These are phyloP conservation scores for Eumerus sabulonum DNA, from an alignment of 2,888 invertebrate genomes.

Conservation along the genomic window DNA sequence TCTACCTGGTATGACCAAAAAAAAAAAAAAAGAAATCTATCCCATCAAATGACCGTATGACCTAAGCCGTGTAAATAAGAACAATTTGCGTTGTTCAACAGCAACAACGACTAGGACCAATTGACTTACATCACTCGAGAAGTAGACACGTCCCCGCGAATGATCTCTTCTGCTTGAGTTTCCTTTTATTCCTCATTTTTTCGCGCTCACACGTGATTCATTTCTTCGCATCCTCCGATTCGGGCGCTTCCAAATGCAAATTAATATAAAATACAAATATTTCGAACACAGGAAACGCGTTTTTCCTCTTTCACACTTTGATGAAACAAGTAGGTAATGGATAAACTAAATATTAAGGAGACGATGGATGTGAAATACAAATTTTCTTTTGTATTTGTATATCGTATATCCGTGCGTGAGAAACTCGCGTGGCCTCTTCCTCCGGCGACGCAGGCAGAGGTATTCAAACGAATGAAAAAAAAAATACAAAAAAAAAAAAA, in stretches of 20 bases:
- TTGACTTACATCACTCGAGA: slow-evolving; percentile 59
- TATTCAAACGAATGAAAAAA: slow-evolving; percentile 31
- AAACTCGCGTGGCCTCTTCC: too few species aligned
- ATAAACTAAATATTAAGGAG: slow-evolving; percentile 29
- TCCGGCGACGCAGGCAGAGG: too few species aligned
- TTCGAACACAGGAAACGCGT: slow-evolving; percentile 32
- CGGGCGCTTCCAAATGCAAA: too few species aligned
- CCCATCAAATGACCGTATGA: too few species aligned
- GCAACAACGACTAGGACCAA: too few species aligned
- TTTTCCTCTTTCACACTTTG: slow-evolving; percentile 11
- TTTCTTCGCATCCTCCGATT: background rate
- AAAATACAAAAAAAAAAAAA: slow-evolving; percentile 35
- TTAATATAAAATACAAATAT: background rate
- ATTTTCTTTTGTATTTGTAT: slow-evolving; percentile 11
- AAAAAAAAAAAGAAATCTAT: background rate
- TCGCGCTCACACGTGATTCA: slow-evolving; percentile 54
- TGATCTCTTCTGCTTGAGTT: slow-evolving; percentile 54
- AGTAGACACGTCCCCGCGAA: slow-evolving; percentile 37
- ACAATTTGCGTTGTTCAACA: background rate
- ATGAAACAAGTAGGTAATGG: slow-evolving; percentile 10
- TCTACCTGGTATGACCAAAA: background rate
- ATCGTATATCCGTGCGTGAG: too few species aligned
- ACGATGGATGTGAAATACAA: slow-evolving; percentile 7
- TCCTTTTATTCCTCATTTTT: slow-evolving; percentile 66
- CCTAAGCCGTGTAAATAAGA: background rate